Percentiles rank a stretch among this genome's conserved stretches.
Evolutionary conservation across 2,797 vertebrate species (phyloP).

Genomic region (Ficedula albicollis): DNA sequence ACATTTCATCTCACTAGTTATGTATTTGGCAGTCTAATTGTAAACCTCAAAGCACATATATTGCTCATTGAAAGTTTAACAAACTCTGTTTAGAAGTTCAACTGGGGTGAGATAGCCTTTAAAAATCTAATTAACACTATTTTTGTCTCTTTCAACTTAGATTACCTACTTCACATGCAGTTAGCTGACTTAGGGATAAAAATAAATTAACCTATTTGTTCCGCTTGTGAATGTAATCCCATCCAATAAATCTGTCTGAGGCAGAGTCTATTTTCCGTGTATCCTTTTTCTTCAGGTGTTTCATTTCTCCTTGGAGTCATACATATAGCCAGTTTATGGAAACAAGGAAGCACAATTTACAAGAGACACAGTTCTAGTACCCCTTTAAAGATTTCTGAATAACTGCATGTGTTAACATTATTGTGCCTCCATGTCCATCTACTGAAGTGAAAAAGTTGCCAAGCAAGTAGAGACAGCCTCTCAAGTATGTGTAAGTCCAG

Average conservation of each 20-base stretch:
- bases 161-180: not conserved
- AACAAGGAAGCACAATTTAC: not conserved
- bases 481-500: not conserved
- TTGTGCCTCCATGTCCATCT: not conserved
- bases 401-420: not conserved
- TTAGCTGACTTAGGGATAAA: not conserved
- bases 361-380: not conserved
- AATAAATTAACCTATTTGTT: conserved; percentile 26
- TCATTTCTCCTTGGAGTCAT: not conserved
- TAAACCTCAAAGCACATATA: not conserved
- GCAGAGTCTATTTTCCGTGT: not conserved
- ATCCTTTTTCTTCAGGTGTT: not conserved
- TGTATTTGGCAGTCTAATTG: not conserved
- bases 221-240: not conserved
- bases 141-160: conserved; percentile 15
- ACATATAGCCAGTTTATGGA: not conserved
- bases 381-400: not conserved
- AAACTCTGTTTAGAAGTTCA: conserved; percentile 9
- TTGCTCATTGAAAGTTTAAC: not conserved
- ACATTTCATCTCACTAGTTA: not conserved
- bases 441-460: not conserved
- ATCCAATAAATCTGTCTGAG: not conserved
- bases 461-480: not conserved
- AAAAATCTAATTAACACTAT: conserved; percentile 34
- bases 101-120: not conserved